These are phyloP conservation scores for Sarcophaga rosellei DNA, from an alignment of 2,888 invertebrate species.

Conservation along the genomic window DNA sequence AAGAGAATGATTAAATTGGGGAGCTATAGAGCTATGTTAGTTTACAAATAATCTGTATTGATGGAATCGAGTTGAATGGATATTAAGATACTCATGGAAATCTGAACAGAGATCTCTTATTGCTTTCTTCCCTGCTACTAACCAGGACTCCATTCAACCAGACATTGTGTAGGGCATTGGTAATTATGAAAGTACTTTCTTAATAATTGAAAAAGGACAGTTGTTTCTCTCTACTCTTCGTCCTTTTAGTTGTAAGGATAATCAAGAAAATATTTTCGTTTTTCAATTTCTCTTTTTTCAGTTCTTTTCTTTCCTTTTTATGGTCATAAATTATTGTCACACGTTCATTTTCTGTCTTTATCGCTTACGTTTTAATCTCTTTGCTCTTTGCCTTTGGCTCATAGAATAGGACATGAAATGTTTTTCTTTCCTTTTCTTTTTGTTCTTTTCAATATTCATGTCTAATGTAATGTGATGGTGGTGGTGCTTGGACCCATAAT, in stretches of 20 bases:
- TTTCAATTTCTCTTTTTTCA: slow-evolving; percentile 1
- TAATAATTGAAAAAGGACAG: too few species aligned
- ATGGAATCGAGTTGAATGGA: too few species aligned
- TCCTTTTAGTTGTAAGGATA: not conserved
- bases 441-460: slow-evolving; percentile 47
- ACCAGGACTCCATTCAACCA: too few species aligned
- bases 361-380: not conserved
- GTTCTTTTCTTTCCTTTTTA: slow-evolving; percentile 47
- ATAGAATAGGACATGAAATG: not conserved
- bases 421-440: slow-evolving; percentile 4
- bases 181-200: too few species aligned
- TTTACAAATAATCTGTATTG: too few species aligned
- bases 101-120: too few species aligned
- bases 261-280: not conserved
- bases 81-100: too few species aligned
- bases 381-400: not conserved
- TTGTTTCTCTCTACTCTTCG: not conserved
- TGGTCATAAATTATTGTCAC: slow-evolving; percentile 64
- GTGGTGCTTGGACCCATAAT: slow-evolving; percentile 49
- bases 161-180: too few species aligned
- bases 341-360: slow-evolving; percentile 29
- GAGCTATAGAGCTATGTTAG: too few species aligned
- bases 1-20: too few species aligned
- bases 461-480: slow-evolving; percentile 24
- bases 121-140: too few species aligned